Conservation (phyloP, 2,888 invertebrate species). For the Athalia rosae region DNA sequence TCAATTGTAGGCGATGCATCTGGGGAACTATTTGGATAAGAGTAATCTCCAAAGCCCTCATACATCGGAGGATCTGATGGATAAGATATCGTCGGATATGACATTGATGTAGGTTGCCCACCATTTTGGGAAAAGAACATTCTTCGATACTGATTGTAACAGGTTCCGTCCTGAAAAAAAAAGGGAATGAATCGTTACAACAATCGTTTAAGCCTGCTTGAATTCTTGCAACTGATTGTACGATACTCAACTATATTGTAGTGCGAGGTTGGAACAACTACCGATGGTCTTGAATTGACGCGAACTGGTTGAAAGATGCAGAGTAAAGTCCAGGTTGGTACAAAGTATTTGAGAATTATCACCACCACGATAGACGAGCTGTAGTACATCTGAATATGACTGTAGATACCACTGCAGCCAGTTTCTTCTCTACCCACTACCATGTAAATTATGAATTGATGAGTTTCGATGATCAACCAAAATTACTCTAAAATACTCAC, state of each 20-base stretch:
- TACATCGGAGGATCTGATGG: constrained; percentile 63
- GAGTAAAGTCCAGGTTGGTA: constrained; percentile 65
- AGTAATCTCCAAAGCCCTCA: constrained; percentile 64
- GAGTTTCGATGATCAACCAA: background rate
- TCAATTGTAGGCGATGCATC: constrained; percentile 62
- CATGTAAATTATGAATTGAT: background rate
- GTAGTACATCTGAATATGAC: constrained; percentile 69
- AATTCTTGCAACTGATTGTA: too few species aligned
- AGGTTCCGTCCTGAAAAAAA: constrained; percentile 60
- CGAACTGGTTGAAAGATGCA: constrained; percentile 64
- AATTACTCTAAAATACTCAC: constrained; percentile 54
- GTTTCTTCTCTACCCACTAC: constrained; percentile 69
- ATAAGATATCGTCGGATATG: constrained; percentile 60
- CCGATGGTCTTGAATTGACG: constrained; percentile 63
- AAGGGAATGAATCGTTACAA: background rate
- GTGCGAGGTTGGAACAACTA: constrained; percentile 66
- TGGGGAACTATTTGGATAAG: constrained; percentile 62
- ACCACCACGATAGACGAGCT: constrained; percentile 48
- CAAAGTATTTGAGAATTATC: constrained; percentile 61
- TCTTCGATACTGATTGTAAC: constrained; percentile 64
- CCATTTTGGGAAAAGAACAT: constrained; percentile 62
- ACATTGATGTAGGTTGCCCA: constrained; percentile 55
- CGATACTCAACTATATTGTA: constrained; percentile 58
- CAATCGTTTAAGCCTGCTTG: background rate
- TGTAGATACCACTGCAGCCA: constrained; percentile 70